Conservation (phyloP, 2,113 vertebrate genomes). For the Panthera tigris region DNA sequence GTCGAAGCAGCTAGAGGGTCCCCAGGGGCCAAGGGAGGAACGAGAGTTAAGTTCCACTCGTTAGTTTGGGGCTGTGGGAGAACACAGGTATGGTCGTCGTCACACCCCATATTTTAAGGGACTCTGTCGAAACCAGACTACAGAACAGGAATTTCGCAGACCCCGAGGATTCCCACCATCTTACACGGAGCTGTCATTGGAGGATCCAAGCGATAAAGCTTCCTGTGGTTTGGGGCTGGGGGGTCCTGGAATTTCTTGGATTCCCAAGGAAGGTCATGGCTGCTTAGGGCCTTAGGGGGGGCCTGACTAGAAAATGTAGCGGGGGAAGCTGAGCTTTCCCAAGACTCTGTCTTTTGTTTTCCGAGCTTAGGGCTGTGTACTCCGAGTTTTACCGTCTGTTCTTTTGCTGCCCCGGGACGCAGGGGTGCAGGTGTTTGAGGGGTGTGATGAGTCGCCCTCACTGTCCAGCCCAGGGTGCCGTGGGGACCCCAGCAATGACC, state of each 20-base stretch:
- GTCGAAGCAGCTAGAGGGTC: background rate
- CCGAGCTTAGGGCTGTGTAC: no score
- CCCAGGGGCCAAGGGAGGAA: background rate
- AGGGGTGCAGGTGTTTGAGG: background rate
- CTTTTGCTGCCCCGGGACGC: accelerated
- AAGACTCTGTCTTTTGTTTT: background rate
- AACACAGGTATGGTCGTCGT: background rate
- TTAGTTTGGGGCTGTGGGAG: background rate
- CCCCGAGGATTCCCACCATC: accelerated
- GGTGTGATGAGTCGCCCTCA: accelerated
- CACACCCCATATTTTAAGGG: background rate
- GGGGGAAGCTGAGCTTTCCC: background rate
- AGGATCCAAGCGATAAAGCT: background rate
- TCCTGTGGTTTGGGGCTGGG: background rate
- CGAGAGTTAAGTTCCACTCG: background rate
- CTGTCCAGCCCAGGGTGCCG: accelerated
- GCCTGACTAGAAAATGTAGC: background rate
- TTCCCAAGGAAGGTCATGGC: background rate
- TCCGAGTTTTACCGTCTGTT: accelerated
- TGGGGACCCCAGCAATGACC: background rate
- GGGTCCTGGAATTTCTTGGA: background rate
- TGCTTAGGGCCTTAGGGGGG: accelerated
- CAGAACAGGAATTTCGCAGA: background rate
- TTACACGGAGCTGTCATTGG: accelerated
- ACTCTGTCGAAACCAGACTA: background rate